phyloP scores from a whole-genome alignment of 1,140 invertebrate genomes.

The Drosophila oshimai region DNA sequence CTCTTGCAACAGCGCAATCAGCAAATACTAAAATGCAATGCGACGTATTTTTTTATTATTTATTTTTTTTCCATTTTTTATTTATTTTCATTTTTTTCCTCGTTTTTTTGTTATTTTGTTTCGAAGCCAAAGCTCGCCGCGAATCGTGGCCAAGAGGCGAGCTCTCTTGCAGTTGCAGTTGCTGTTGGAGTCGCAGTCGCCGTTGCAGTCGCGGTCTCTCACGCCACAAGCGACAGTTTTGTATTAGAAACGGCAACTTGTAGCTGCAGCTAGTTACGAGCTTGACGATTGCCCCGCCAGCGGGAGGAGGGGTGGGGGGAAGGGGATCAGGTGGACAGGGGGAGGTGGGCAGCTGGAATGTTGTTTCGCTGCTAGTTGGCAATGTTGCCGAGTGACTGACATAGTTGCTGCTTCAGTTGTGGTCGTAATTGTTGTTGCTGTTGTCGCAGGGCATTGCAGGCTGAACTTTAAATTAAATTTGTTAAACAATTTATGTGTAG shows the following conservation, averaged over 20 bases:
- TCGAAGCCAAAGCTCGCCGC: constrained; percentile 3
- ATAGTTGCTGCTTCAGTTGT: constrained; percentile 61
- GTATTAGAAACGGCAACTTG: constrained; percentile 79
- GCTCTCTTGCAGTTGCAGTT: constrained; percentile 2
- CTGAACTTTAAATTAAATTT: constrained; percentile 72
- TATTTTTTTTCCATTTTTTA: constrained; percentile 25
- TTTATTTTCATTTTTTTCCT: constrained; percentile 30
- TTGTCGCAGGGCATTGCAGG: constrained; percentile 44
- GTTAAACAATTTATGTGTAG: constrained; percentile 67
- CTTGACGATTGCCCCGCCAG: constrained; percentile 24
- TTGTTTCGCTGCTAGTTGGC: constrained; percentile 74
- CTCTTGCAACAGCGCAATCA: constrained; percentile 59
- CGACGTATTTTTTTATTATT: constrained; percentile 59
- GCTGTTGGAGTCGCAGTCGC: background rate
- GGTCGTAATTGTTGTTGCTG: constrained; percentile 22
- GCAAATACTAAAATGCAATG: constrained; percentile 67
- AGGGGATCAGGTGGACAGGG: background rate
- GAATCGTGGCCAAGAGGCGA: constrained; percentile 34
- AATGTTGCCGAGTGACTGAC: constrained; percentile 76
- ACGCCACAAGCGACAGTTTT: constrained; percentile 78
- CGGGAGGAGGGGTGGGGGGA: background rate
- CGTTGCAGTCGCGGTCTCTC: constrained; percentile 52
- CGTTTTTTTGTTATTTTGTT: constrained; percentile 21
- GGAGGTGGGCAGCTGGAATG: constrained; percentile 62
- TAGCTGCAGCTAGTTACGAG: constrained; percentile 72